phyloP scores from a whole-genome alignment of 2,888 invertebrate species.

The Epirrhoe alternata region DNA sequence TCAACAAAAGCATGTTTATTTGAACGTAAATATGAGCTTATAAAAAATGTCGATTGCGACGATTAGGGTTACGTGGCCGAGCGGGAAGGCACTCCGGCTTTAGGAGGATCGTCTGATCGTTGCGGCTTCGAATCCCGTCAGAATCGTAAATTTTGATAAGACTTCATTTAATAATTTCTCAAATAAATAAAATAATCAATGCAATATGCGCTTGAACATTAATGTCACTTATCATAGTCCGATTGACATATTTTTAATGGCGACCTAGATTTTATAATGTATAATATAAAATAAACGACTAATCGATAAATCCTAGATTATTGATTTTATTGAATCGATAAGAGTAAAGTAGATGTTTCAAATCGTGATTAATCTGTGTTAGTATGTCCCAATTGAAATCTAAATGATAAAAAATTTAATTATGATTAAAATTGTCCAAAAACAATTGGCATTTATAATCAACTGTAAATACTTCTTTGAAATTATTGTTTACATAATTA shows the following conservation, averaged over 20 bases:
- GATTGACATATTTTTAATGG: neutral
- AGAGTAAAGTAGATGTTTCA: conserved; percentile 19
- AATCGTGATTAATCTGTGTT: conserved; percentile 31
- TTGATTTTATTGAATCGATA: conserved; percentile 36
- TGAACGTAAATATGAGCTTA: too few relatives aligned
- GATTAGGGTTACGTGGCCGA: too few relatives aligned
- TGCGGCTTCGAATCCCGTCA: too few relatives aligned
- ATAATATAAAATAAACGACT: conserved; percentile 4
- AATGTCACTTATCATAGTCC: neutral
- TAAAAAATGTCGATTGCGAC: too few relatives aligned
- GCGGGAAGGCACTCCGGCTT: too few relatives aligned
- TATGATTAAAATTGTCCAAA: neutral
- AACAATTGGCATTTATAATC: neutral
- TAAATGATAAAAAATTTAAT: neutral
- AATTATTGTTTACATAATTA: conserved; percentile 31
- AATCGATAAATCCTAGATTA: conserved; percentile 22
- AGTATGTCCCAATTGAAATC: conserved; percentile 11
- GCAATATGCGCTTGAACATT: neutral
- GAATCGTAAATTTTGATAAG: too few relatives aligned
- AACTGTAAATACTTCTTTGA: conserved; percentile 13
- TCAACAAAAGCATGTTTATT: too few relatives aligned
- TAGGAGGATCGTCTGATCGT: too few relatives aligned
- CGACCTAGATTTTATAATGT: neutral
- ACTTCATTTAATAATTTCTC: too few relatives aligned
- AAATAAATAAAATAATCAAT: neutral